Base-by-base conservation (phyloP, 2,797 vertebrate species). In the Sebastes diaconus region DNA sequence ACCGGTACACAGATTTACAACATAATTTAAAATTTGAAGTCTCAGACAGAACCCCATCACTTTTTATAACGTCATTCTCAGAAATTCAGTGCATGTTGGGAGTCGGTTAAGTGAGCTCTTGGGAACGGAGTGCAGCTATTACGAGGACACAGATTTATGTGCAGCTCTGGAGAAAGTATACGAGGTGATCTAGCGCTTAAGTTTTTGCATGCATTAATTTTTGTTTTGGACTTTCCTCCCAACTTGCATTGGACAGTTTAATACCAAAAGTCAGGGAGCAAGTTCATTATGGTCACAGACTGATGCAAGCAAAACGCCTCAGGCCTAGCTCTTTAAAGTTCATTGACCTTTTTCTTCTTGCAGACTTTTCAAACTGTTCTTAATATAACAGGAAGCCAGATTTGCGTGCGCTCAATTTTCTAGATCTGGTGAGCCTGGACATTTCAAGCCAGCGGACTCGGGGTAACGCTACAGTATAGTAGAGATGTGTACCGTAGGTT, bases 281-380 rank as follows among this genome's bases (percentile, higher is more conserved):
- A 74, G 58, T 73, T 85, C 39, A 29, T 66, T 25, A 64, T 12
- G 58, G 24, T 74, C 29, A 73, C 73, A 50, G 68, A 63, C 27
- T 27, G 74, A 68, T 32, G 58, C 63, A 70, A 77, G 85, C 72
- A 71, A 77, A 83, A 79, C 14, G 57, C 77, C 66, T 59, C 42
- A 7, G 77, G 65, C 76, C 55, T 73, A 79, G 80, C 84, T 71
- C 54, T 69, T 64, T 57, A 8, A 65, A 82, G 76, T 70, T 86
- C n/a, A 5, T 24, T 75, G 64, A 75, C 73, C 46, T 81, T 77
- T 59, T 79, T 80, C 58, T 79, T 80, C 58, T 70, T 13, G 59
- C 73, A 73, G 54, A 79, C 68, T 68, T 85, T 39, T 68, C 32
- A 46, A 85, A 79, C 16, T 73, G 67, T 75, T 75, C 20, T 65